Conservation (phyloP, 2,888 invertebrate genomes). For the Scaptomyza caliginosa region DNA sequence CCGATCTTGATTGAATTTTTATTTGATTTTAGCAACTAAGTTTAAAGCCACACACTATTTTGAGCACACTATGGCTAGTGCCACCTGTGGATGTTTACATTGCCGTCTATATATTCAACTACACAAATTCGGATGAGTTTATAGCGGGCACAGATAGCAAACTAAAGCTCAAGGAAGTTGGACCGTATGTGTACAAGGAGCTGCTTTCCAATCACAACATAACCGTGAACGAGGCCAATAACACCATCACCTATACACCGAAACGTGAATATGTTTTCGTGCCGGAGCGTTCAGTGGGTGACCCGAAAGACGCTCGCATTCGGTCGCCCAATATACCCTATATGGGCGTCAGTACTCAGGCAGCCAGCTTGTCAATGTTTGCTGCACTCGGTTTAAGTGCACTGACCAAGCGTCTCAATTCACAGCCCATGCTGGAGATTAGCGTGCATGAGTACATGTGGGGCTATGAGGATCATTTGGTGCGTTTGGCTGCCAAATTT, state of each 20-base stretch:
- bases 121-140: slow-evolving; percentile 91
- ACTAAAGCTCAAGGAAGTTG: slow-evolving; percentile 89
- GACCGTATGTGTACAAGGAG: slow-evolving; percentile 93
- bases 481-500: slow-evolving; percentile 88
- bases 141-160: slow-evolving; percentile 87
- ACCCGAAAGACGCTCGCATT: slow-evolving; percentile 87
- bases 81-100: slow-evolving; percentile 88
- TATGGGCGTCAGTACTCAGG: slow-evolving; percentile 84
- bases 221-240: slow-evolving; percentile 86
- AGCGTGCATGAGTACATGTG: slow-evolving; percentile 90
- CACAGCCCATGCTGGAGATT: slow-evolving; percentile 87
- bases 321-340: slow-evolving; percentile 89
- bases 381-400: slow-evolving; percentile 87
- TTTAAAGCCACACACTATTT: slow-evolving; percentile 86
- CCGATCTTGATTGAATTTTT: not conserved
- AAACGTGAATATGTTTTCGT: slow-evolving; percentile 86
- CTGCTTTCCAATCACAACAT: slow-evolving; percentile 88
- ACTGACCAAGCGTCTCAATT: slow-evolving; percentile 85
- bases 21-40: slow-evolving; percentile 74
- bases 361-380: slow-evolving; percentile 77
- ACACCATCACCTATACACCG: slow-evolving; percentile 88
- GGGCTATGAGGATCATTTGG: slow-evolving; percentile 92
- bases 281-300: slow-evolving; percentile 87
- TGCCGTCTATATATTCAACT: slow-evolving; percentile 90
- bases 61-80: slow-evolving; percentile 87